A percentile compares a stretch with the other conserved stretches of the same genome.
Evolutionary conservation across 1,140 invertebrate species (phyloP).

Genomic region (Amphibalanus amphitrite): DNA sequence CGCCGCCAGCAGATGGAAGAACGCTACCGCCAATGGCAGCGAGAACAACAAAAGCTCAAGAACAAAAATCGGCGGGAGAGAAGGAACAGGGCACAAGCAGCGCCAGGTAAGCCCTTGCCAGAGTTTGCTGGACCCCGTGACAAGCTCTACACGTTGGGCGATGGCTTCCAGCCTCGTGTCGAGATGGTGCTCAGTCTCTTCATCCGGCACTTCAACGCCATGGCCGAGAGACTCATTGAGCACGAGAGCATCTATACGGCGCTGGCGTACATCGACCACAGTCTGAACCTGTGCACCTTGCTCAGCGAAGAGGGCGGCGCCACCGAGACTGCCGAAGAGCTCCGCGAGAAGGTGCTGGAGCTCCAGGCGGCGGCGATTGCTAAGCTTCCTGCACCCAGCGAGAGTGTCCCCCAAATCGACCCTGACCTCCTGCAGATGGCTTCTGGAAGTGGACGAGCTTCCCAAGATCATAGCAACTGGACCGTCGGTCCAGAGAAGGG

Average conservation of each 20-base stretch:
- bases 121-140: neutral
- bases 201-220: slow-evolving; percentile 44
- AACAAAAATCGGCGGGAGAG: too few species aligned
- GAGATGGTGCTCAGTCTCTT: slow-evolving; percentile 39
- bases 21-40: neutral
- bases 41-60: neutral
- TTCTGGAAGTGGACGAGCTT: too few species aligned
- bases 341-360: slow-evolving; percentile 10
- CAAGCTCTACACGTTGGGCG: slow-evolving; percentile 17
- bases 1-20: neutral
- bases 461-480: neutral
- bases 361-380: slow-evolving; percentile 8
- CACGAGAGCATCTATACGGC: slow-evolving; percentile 38
- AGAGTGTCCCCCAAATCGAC: neutral
- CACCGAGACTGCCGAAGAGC: slow-evolving; percentile 7
- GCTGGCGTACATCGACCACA: slow-evolving; percentile 45
- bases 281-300: slow-evolving; percentile 41
- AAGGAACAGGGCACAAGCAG: neutral
- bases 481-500: neutral
- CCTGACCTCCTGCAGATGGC: neutral
- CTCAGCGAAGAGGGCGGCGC: slow-evolving; percentile 31
- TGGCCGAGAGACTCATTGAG: slow-evolving; percentile 39
- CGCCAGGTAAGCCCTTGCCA: neutral
- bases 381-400: neutral
- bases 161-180: slow-evolving; percentile 10